Percentiles rank a stretch among this genome's conserved stretches.
phyloP scores from a whole-genome alignment of 2,797 vertebrate species.

The Intellagama lesueurii region DNA sequence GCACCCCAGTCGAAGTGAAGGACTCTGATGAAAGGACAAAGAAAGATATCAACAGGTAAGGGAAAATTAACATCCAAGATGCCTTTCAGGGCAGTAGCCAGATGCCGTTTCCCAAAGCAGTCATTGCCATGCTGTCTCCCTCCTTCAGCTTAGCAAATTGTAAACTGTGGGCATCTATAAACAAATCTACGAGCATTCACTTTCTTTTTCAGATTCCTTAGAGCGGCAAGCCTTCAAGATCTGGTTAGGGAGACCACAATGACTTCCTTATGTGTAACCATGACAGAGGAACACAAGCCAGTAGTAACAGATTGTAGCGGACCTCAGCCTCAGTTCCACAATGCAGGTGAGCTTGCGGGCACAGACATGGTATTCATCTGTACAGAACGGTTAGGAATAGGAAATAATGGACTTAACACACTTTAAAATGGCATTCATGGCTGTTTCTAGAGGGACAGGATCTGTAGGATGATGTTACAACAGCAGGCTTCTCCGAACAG shows the following conservation, averaged over 20 bases:
- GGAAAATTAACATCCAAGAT: conserved; percentile 38
- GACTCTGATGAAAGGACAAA: conserved; percentile 88
- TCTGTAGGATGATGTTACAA: background rate
- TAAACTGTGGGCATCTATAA: no score
- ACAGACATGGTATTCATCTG: background rate
- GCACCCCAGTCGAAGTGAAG: conserved; percentile 88
- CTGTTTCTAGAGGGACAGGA: background rate
- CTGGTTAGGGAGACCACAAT: conserved; percentile 92
- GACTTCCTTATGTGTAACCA: conserved; percentile 88
- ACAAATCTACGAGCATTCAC: background rate
- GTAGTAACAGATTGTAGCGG: conserved; percentile 87
- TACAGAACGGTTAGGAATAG: background rate
- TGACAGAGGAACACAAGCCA: conserved; percentile 84
- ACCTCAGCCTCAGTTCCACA: conserved; percentile 82
- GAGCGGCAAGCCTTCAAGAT: conserved; percentile 92
- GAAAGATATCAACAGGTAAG: conserved; percentile 91
- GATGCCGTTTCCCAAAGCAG: no score
- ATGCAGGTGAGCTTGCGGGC: conserved; percentile 80
- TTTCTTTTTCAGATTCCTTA: conserved; percentile 87
- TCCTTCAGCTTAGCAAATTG: no score
- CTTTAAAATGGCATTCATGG: background rate
- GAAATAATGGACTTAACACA: background rate
- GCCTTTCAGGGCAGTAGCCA: background rate
- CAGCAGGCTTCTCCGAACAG: background rate
- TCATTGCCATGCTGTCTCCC: no score